These are phyloP conservation scores for Schizotus pectinicornis DNA, from an alignment of 2,888 invertebrate genomes.

Conservation along the genomic window DNA sequence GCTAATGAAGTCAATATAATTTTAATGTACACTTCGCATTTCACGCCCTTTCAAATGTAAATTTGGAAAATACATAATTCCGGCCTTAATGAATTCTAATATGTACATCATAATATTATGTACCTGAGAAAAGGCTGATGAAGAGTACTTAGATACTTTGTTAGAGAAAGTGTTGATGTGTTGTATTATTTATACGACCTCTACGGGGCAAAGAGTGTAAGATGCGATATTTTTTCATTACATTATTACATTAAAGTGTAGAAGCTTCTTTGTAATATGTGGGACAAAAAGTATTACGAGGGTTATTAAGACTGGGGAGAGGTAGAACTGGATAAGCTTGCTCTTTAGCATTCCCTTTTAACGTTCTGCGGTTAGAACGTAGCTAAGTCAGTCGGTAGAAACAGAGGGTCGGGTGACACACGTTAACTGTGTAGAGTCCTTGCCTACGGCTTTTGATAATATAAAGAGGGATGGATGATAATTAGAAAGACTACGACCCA, in stretches of 20 bases:
- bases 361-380: constrained; percentile 40
- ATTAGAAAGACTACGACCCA: constrained; percentile 25
- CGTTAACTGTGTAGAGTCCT: constrained; percentile 23
- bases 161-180: no score
- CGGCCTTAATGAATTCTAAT: no score
- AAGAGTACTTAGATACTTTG: no score
- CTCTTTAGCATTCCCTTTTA: constrained; percentile 46
- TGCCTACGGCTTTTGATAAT: constrained; percentile 23
- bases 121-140: no score
- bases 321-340: constrained; percentile 37
- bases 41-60: no score
- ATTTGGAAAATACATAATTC: no score
- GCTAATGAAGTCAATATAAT: no score
- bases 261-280: constrained; percentile 15
- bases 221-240: constrained; percentile 7
- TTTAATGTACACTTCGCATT: no score
- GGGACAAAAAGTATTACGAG: constrained; percentile 19
- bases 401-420: constrained; percentile 21
- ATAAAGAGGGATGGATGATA: constrained; percentile 25
- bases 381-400: constrained; percentile 42
- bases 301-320: constrained; percentile 22
- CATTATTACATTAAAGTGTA: constrained; percentile 8
- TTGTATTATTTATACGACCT: no score
- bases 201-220: not conserved
- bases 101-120: no score